Evolutionary conservation across 2,888 invertebrate genomes (phyloP), one percentile per base, ranked within the genome.

Genomic region (Cancer borealis): DNA sequence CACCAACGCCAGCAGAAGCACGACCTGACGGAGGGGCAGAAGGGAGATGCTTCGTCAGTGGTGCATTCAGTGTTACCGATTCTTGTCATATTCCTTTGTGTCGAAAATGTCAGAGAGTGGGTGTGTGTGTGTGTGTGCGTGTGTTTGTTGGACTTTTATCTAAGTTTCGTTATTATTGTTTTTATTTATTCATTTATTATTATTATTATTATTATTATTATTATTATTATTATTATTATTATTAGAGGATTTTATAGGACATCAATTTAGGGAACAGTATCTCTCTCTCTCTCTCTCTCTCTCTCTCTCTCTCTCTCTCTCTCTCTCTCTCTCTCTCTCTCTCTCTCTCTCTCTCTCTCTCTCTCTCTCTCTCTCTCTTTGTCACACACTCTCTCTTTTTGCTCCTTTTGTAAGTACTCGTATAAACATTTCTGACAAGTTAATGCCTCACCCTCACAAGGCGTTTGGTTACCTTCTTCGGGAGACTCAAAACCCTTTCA

Each of bases 1-100:
- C 46, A 89, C 89, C 26, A 54, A 17, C 91, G 60, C 91, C 91
- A 91, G 60, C 39, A 91, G 91, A 39, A 91, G 91, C 39, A 91
- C 14, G 12, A 91, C 91, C 91, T 91, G 60, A 60, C 30, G 60
- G 14, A 91, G 47, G 47, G 47, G 26, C 46, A 46, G 89, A 73
- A 26, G 73, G 66, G 73, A 26, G 8, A 26, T n/a, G 73, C n/a
- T n/a, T 73, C 21, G n/a, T 73, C 26, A 26, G 26, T 26, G 10
- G 73, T 73, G 60, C 21, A 21, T 4, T 60, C 60, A 6, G 5
- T 73, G 73, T 73, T 73, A 4, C 54, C 10, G 26, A 26, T 8
- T n/a, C 26, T 0, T 26, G 26, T 73, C 21, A 26, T 26, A 6
- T 26, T 73, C 26, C n/a, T 73, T 73, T 73, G 73, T 73, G 26